A percentile compares a stretch with the other conserved stretches of the same genome.
Conservation (phyloP, 1,140 invertebrate species). For the Zaprionus africanus region DNA sequence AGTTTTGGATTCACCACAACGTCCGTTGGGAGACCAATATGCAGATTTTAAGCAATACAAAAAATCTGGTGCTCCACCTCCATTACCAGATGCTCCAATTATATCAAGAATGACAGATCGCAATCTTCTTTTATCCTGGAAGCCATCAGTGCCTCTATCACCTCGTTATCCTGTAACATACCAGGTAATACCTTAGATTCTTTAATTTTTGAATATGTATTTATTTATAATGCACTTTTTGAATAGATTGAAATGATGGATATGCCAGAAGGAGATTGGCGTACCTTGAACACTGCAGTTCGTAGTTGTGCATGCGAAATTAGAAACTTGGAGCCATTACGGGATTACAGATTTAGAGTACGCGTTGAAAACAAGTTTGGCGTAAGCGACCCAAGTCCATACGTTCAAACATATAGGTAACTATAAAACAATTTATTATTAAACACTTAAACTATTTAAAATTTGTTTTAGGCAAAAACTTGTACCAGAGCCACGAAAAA, state of each 20-base stretch:
- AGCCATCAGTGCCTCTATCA: slow-evolving; percentile 92
- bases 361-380: slow-evolving; percentile 98
- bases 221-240: background rate
- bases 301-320: slow-evolving; percentile 94
- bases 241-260: slow-evolving; percentile 95
- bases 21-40: slow-evolving; percentile 91
- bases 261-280: slow-evolving; percentile 94
- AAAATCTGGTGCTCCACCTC: slow-evolving; percentile 91
- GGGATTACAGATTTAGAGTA: slow-evolving; percentile 96
- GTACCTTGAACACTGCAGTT: slow-evolving; percentile 91
- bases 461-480: slow-evolving; percentile 87
- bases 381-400: slow-evolving; percentile 97
- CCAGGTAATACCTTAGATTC: slow-evolving; percentile 84
- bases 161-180: slow-evolving; percentile 95
- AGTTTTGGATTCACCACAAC: slow-evolving; percentile 90
- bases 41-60: slow-evolving; percentile 93
- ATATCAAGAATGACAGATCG: slow-evolving; percentile 95
- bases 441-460: background rate
- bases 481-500: slow-evolving; percentile 91
- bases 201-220: background rate
- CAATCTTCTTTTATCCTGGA: slow-evolving; percentile 94
- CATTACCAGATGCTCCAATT: slow-evolving; percentile 93
- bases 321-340: slow-evolving; percentile 91
- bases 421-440: background rate
- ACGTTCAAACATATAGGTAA: slow-evolving; percentile 89